Evolutionary conservation across 1,140 invertebrate species (phyloP).

Genomic region (Drosophila varians): DNA sequence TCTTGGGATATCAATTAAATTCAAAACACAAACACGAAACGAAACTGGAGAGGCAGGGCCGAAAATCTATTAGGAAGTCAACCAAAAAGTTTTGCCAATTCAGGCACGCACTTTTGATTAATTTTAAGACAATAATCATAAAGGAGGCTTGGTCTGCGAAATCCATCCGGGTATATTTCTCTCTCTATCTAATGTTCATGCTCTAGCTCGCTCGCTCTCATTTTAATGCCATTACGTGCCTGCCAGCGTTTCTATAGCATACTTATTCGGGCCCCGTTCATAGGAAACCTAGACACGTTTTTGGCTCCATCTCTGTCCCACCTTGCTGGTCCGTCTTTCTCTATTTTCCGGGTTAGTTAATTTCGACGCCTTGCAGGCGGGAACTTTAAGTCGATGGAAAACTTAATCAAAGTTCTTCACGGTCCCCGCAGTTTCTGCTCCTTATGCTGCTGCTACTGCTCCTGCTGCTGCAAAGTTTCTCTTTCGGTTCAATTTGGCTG

Average conservation of each 20-base stretch:
- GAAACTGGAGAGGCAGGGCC: background rate
- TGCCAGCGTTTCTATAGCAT: slow-evolving; percentile 55
- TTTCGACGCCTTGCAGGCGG: slow-evolving; percentile 59
- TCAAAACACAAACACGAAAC: slow-evolving; percentile 39
- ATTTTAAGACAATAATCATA: slow-evolving; percentile 81
- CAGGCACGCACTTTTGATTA: slow-evolving; percentile 71
- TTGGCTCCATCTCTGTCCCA: background rate
- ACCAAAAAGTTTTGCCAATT: slow-evolving; percentile 28
- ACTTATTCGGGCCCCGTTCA: slow-evolving; percentile 54
- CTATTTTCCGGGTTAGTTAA: slow-evolving; percentile 67
- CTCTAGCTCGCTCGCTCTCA: slow-evolving; percentile 6
- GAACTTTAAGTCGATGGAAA: slow-evolving; percentile 73
- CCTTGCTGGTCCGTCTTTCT: slow-evolving; percentile 1
- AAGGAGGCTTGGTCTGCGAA: slow-evolving; percentile 39
- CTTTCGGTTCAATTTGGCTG: slow-evolving; percentile 19
- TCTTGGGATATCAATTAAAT: slow-evolving; percentile 40
- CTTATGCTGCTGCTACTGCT: background rate
- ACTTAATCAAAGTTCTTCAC: slow-evolving; percentile 75
- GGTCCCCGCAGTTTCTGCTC: slow-evolving; percentile 14
- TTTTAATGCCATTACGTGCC: slow-evolving; percentile 68
- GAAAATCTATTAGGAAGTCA: slow-evolving; percentile 62
- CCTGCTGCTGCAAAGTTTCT: slow-evolving; percentile 39
- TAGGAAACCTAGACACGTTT: slow-evolving; percentile 58
- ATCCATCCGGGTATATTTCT: background rate
- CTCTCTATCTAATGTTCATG: slow-evolving; percentile 4